phyloP scores from a whole-genome alignment of 2,797 vertebrate species.

The Mus spretus region DNA sequence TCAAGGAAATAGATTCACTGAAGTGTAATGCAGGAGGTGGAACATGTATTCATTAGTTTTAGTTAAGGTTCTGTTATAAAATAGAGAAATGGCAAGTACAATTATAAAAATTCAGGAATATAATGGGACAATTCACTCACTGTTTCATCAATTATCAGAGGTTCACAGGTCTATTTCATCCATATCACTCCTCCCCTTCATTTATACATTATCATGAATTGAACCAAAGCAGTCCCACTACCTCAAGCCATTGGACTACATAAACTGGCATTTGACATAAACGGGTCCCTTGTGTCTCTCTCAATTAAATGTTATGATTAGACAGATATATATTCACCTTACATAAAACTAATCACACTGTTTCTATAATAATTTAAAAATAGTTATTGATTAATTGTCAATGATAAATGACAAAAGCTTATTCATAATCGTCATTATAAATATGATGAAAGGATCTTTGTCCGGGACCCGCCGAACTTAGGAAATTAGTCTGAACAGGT shows the following conservation, averaged over 20 bases:
- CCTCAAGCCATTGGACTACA: background rate
- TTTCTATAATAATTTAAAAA: background rate
- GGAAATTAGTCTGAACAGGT: no score
- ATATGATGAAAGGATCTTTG: background rate
- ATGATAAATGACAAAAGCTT: background rate
- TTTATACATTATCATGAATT: background rate
- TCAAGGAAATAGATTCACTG: background rate
- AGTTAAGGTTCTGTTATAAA: background rate
- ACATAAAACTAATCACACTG: background rate
- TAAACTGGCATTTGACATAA: background rate
- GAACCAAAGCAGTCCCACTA: background rate
- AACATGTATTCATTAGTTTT: background rate
- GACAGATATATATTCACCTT: background rate
- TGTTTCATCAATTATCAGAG: background rate
- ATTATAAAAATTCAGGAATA: background rate
- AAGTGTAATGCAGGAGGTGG: background rate
- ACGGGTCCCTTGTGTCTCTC: background rate
- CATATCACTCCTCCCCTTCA: background rate
- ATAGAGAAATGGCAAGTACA: background rate
- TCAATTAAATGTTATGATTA: background rate
- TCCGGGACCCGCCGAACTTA: no score
- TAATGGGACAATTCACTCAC: background rate
- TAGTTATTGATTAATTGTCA: constrained; percentile 15
- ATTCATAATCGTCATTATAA: background rate
- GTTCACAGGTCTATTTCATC: no score